These are phyloP conservation scores for Drosophila bocqueti DNA, from an alignment of 1,140 invertebrate genomes.

Conservation along the genomic window DNA sequence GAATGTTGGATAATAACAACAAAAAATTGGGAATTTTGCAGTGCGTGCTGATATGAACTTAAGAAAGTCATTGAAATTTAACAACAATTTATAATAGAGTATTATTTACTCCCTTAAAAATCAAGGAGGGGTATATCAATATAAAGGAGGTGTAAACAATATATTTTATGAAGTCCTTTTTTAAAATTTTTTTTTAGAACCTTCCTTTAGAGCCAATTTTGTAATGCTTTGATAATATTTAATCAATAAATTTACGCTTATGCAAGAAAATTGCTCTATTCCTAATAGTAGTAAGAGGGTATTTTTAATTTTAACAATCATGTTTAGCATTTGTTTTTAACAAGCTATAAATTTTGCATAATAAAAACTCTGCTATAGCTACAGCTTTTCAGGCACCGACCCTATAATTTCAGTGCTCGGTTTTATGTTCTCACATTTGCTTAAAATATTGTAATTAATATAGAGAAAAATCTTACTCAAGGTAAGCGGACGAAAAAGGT, in stretches of 20 bases:
- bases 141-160: no score
- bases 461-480: constrained; percentile 56
- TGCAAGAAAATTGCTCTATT: background rate
- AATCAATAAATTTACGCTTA: background rate
- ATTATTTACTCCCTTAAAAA: background rate
- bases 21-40: constrained; percentile 42
- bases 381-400: background rate
- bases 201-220: background rate
- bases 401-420: background rate
- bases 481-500: constrained; percentile 62
- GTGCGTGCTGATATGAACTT: constrained; percentile 20
- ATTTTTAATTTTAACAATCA: background rate
- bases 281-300: background rate
- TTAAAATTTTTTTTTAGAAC: background rate
- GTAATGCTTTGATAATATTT: background rate
- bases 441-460: constrained; percentile 65
- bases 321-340: background rate
- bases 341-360: background rate
- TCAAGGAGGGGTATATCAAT: no score
- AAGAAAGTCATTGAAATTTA: constrained; percentile 22
- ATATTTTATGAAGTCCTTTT: background rate
- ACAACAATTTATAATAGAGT: constrained; percentile 25
- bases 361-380: background rate
- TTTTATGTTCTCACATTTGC: constrained; percentile 43
- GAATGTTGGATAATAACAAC: constrained; percentile 38